Conservation (phyloP, 2,888 invertebrate genomes). For the Amblyteles armatorius region DNA sequence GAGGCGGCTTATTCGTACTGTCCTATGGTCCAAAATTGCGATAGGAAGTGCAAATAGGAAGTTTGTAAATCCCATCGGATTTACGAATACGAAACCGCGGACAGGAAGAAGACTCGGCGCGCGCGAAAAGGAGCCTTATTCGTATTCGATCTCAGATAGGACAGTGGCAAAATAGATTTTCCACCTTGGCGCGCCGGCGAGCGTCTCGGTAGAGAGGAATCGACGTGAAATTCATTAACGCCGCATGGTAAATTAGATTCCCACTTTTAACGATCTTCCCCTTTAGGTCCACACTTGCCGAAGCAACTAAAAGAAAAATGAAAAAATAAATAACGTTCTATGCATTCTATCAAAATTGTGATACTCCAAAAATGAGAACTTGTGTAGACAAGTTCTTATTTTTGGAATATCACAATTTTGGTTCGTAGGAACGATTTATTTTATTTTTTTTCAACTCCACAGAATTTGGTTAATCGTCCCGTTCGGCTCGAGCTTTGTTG, state of each 20-base stretch:
- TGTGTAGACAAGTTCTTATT: no score
- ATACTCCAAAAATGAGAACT: neutral
- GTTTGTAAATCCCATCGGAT: neutral
- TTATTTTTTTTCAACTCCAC: no score
- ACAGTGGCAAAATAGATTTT: constrained; percentile 18
- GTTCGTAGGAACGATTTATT: no score
- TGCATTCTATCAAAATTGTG: neutral
- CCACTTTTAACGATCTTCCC: no score
- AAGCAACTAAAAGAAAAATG: neutral
- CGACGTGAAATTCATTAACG: neutral
- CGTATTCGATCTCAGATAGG: neutral
- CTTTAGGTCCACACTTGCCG: no score
- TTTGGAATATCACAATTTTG: no score
- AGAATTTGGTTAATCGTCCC: constrained; percentile 14
- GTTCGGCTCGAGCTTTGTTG: neutral
- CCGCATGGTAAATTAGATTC: neutral
- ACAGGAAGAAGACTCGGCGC: neutral
- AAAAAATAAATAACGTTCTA: neutral
- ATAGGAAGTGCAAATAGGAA: no score
- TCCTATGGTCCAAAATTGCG: no score
- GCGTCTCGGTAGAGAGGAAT: neutral
- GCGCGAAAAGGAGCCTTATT: neutral
- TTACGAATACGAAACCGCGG: neutral
- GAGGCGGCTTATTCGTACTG: neutral
- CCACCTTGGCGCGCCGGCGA: constrained; percentile 3